phyloP scores from a whole-genome alignment of 2,797 vertebrate species.

The Kryptopterus vitreolus region DNA sequence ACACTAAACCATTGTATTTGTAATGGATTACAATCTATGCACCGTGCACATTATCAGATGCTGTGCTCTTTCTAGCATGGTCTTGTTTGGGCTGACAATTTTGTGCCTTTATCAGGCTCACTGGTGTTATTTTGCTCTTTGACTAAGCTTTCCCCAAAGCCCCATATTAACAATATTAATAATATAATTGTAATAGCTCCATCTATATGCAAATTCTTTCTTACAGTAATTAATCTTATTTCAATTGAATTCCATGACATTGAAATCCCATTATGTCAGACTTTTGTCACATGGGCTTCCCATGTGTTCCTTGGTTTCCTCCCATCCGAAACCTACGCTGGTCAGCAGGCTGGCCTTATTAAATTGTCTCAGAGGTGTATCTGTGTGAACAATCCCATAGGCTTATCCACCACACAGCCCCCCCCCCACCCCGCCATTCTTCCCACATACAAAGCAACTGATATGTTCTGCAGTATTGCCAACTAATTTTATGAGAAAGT shows the following conservation, averaged over 20 bases:
- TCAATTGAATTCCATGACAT: background rate
- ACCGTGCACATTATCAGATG: background rate
- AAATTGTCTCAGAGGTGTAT: constrained; percentile 3
- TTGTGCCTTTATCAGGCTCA: background rate
- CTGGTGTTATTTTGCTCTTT: background rate
- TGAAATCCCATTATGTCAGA: background rate
- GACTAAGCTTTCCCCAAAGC: background rate
- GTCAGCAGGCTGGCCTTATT: too few species aligned
- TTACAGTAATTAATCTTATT: background rate
- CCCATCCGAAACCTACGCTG: too few species aligned
- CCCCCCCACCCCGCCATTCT: background rate
- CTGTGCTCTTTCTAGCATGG: background rate
- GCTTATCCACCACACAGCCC: background rate
- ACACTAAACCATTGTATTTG: background rate
- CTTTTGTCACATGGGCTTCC: background rate
- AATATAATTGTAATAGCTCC: too few species aligned
- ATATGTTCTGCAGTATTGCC: background rate
- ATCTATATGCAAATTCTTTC: background rate
- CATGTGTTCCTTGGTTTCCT: background rate
- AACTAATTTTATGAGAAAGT: background rate
- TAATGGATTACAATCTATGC: background rate
- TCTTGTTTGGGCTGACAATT: background rate
- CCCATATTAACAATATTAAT: background rate
- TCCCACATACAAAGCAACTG: background rate
- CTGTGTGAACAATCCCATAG: background rate